phyloP scores from a whole-genome alignment of 2,888 invertebrate genomes.

The Xestia rhomboidea region DNA sequence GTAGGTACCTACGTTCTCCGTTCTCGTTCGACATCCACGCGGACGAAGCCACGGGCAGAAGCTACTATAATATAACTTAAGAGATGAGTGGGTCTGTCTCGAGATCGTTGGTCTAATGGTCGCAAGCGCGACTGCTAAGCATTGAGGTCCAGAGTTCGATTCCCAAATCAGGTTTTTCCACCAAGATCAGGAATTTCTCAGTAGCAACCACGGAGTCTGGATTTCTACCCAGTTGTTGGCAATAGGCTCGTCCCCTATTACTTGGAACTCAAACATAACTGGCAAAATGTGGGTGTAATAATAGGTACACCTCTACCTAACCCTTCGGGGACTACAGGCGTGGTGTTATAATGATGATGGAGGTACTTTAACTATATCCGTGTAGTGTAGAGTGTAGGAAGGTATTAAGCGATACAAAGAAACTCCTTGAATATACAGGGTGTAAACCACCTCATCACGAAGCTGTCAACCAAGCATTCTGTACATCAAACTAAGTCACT shows the following conservation, averaged over 20 bases:
- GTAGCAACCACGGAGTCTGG: background rate
- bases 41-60: no score
- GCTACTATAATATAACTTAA: background rate
- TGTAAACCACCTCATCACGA: no score
- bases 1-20: background rate
- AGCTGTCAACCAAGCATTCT: no score
- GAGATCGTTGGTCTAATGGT: background rate
- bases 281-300: background rate
- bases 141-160: background rate
- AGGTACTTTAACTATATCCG: no score
- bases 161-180: background rate
- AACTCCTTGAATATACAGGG: no score
- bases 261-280: background rate
- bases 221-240: background rate
- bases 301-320: no score
- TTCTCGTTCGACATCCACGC: background rate
- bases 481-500: no score
- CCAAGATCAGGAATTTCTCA: background rate
- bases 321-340: no score
- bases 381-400: no score
- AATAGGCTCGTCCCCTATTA: background rate
- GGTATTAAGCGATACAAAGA: no score
- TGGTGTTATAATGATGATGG: no score
- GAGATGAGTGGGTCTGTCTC: background rate
- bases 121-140: background rate